A percentile compares a stretch with the other conserved stretches of the same genome.
Evolutionary conservation across 2,797 vertebrate genomes (phyloP).

Genomic region (Hydrolagus colliei): DNA sequence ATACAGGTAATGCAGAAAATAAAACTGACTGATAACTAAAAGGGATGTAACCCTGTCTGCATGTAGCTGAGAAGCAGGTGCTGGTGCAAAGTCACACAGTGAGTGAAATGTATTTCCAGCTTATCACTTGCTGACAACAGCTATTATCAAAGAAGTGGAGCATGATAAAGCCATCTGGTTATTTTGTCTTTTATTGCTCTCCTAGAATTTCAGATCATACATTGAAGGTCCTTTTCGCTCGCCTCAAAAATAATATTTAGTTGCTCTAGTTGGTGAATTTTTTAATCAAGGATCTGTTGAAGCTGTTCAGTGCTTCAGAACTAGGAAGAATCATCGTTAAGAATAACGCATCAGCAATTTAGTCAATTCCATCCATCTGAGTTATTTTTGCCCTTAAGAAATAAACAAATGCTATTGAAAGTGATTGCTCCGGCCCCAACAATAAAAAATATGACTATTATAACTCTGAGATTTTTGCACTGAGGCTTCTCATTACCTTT

Average conservation of each 20-base stretch:
- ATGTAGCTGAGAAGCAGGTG: conserved; percentile 46
- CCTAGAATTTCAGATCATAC: not conserved
- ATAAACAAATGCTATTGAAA: not conserved
- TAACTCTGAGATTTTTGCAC: too few species aligned
- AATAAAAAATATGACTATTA: too few species aligned
- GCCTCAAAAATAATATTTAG: not conserved
- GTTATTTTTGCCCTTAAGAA: not conserved
- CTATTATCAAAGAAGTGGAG: conserved; percentile 58
- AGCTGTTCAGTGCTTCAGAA: conserved; percentile 5
- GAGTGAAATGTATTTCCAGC: conserved; percentile 40
- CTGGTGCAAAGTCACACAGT: conserved; percentile 41
- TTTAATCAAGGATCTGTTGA: not conserved
- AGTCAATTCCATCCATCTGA: not conserved
- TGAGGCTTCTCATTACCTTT: too few species aligned
- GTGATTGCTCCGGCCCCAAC: not conserved
- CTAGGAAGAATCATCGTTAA: not conserved
- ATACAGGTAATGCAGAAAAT: not conserved
- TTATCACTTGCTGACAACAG: conserved; percentile 56
- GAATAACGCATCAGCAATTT: not conserved
- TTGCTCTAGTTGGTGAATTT: not conserved
- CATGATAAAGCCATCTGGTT: conserved; percentile 67
- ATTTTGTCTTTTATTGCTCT: conserved; percentile 33
- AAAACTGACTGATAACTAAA: not conserved
- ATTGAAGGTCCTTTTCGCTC: conserved; percentile 6
- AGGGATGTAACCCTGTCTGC: conserved; percentile 8